Evolutionary conservation across 2,113 vertebrate genomes (phyloP), one percentile per base, ranked within the genome.

Genomic region (Mormoops blainvillei): DNA sequence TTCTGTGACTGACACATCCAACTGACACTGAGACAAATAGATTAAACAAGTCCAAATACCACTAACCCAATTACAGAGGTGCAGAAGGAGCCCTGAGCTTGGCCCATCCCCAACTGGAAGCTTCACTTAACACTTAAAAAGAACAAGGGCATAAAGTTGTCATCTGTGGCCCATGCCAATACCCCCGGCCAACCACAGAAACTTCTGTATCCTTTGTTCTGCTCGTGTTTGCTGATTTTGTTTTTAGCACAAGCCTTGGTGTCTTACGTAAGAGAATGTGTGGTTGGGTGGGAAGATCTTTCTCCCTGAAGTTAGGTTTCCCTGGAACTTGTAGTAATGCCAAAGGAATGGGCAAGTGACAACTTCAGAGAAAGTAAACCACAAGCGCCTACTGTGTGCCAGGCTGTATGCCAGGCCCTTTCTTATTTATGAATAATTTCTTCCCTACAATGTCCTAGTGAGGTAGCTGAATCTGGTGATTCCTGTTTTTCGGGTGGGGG

Each of bases 41-140:
- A 94, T 89, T 91, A 94, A 92, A 80, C 56, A 91, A 83, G 43
- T 88, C 50, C 74, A 84, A 83, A 92, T 56, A 28, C 56, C 45
- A 87, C 88, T 82, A 95, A 31, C 31, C 87, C 84, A 90, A 80
- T 82, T 94, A 91, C 84, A 97, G 95, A 94, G 92, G 82, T 95
- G 48, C 94, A 36, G 24, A 82, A 73, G 2, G 2, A 54, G 54
- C 33, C 65, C 68, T 80, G 18, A 54, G 61, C 20, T 92, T 89
- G 90, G 84, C 76, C n/a, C 14, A 52, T 63, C 5, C 67, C 73
- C 93, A 93, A 19, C 9, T 80, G 61, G 43, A 96, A 95, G 84
- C 88, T 86, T 91, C 73, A 86, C n/a, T 85, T 82, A 88, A 95
- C 73, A 94, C 50, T 96, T 83, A 67, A 96, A 96, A 96, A 63